phyloP scores from a whole-genome alignment of 2,113 vertebrate genomes.

The Lonchura striata region DNA sequence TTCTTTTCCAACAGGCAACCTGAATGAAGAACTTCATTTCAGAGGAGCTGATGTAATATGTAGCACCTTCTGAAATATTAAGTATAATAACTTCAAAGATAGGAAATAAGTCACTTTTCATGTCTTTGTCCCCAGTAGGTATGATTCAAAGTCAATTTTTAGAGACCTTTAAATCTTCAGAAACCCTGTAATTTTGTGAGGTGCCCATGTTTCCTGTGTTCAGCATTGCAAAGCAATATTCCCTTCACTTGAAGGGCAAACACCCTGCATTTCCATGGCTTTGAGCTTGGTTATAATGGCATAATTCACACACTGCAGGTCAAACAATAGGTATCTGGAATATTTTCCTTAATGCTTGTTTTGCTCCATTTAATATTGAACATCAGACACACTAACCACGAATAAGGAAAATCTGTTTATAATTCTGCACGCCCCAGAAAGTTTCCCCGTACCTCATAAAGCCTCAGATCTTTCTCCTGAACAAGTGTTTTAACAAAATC shows the following conservation, averaged over 20 bases:
- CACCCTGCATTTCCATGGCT: background rate
- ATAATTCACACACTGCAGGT: background rate
- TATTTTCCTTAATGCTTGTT: slow-evolving; percentile 21
- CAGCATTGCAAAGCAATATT: background rate
- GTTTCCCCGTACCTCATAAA: slow-evolving; percentile 86
- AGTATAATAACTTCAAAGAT: slow-evolving; percentile 1
- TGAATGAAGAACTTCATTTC: slow-evolving; percentile 20
- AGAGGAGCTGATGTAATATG: slow-evolving; percentile 27
- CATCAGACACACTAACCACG: background rate
- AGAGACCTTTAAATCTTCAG: background rate
- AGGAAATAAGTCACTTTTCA: slow-evolving; percentile 28
- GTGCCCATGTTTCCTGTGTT: background rate
- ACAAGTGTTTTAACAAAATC: slow-evolving; percentile 96
- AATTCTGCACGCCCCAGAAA: slow-evolving; percentile 16
- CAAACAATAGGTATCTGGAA: background rate
- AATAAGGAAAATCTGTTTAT: slow-evolving; percentile 33
- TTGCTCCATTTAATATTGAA: background rate
- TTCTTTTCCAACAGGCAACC: slow-evolving; percentile 15
- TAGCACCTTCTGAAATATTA: slow-evolving; percentile 29
- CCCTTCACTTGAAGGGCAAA: background rate
- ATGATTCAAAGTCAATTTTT: slow-evolving; percentile 24
- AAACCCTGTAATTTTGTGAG: slow-evolving; percentile 9
- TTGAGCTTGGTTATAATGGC: background rate
- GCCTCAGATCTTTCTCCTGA: slow-evolving; percentile 92
- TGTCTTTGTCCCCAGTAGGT: background rate